phyloP scores from a whole-genome alignment of 2,888 invertebrate species.

The Caenorhabditis plicata region DNA sequence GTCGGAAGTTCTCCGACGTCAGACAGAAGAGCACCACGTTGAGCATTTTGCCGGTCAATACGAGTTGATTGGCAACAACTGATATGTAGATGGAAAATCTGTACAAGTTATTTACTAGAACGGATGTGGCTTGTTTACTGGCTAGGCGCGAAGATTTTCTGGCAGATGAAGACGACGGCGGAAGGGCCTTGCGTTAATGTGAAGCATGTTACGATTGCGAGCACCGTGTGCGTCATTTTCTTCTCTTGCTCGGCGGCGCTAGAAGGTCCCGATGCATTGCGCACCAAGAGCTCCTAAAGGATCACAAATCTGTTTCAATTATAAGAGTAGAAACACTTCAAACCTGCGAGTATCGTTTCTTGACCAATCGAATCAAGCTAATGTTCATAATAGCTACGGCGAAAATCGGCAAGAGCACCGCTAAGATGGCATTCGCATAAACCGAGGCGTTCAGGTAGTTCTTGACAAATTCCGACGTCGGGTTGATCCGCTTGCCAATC shows the following conservation, averaged over 20 bases:
- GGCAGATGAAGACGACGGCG: constrained; percentile 35
- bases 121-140: constrained; percentile 14
- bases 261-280: constrained; percentile 26
- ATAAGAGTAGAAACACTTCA: neutral
- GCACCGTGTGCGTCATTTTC: constrained; percentile 47
- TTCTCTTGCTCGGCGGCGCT: constrained; percentile 45
- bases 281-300: constrained; percentile 34
- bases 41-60: constrained; percentile 56
- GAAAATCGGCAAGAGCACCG: constrained; percentile 42
- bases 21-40: constrained; percentile 62
- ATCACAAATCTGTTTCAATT: no score
- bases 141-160: constrained; percentile 26
- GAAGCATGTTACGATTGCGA: constrained; percentile 52
- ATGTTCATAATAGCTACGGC: constrained; percentile 46
- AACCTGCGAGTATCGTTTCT: constrained; percentile 41
- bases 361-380: constrained; percentile 42
- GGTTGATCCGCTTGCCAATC: constrained; percentile 34
- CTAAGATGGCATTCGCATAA: constrained; percentile 36
- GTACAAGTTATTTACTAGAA: no score
- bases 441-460: constrained; percentile 24
- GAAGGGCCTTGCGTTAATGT: constrained; percentile 50
- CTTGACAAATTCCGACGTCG: constrained; percentile 28
- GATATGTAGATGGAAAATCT: constrained; percentile 30
- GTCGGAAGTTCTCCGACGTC: constrained; percentile 57
- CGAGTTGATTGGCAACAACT: constrained; percentile 42